Percentiles rank a stretch among this genome's conserved stretches.
Evolutionary conservation across 2,888 invertebrate species (phyloP).

Genomic region (Cheilosia soror): DNA sequence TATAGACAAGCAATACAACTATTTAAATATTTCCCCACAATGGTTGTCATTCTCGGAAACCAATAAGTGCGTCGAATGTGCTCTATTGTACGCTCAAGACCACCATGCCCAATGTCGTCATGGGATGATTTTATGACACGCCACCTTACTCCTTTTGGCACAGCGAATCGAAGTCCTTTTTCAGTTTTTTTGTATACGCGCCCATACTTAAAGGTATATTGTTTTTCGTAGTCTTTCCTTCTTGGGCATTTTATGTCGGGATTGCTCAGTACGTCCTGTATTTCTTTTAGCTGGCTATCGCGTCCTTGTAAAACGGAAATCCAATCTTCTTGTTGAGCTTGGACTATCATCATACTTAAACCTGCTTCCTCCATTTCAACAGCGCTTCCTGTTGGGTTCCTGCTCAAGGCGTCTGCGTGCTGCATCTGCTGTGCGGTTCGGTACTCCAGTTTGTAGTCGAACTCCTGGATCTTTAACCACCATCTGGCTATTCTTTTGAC

Average conservation of each 20-base stretch:
- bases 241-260: background rate
- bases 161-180: background rate
- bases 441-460: too few species aligned
- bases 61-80: background rate
- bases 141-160: background rate
- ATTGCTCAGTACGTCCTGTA: background rate
- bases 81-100: background rate
- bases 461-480: too few species aligned
- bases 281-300: too few species aligned
- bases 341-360: background rate
- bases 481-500: constrained; percentile 34
- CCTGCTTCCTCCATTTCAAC: constrained; percentile 3
- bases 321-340: too few species aligned
- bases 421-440: too few species aligned
- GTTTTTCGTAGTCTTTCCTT: background rate
- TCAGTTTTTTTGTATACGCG: background rate
- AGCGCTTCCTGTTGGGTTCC: constrained; percentile 12
- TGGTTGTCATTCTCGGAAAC: background rate
- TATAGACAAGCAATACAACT: background rate
- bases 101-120: constrained; percentile 15
- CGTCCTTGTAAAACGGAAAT: too few species aligned
- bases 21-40: background rate
- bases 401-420: constrained; percentile 75
- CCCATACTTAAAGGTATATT: background rate
- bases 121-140: constrained; percentile 3